Base-by-base conservation (phyloP, 2,113 vertebrate genomes). In the Centropristis striata region DNA sequence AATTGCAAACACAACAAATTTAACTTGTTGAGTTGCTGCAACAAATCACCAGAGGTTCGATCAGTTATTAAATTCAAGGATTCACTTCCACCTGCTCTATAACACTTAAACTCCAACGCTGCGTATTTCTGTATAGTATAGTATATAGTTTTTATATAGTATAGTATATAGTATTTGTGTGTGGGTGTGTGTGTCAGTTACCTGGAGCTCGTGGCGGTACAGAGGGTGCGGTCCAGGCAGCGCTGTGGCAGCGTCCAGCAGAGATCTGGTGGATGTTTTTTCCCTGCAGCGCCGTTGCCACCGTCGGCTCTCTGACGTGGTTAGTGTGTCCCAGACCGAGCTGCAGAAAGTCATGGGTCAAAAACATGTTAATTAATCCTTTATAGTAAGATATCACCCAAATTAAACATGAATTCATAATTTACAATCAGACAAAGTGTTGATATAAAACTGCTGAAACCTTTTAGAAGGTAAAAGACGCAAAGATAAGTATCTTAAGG, bases 201-300 rank as follows among this genome's bases (percentile, higher is more conserved):
- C 95, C 95, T 93, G 95, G 95, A 1, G 93, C 91, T 67, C 92
- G 88, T 5, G 93, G 89, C 0, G 94, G 89, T 15, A 89, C 86
- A 13, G 84, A 90, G 0, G 94, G 94, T 1, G 95, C 94, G 1
- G 95, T 95, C 95, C 95, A 96, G 1, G 95, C 95, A 0, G 95
- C 92, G 1, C 94, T 95, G 88, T 96, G 95, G 83, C 95, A 96
- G 53, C 95, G 95, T 44, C 95, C 95, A 0, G 95, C 95, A 3
- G 95, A 95, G 71, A 96, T 95, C 91, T 96, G 95, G 71, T 91
- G 83, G 80, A 96, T 91, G 85, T 93, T 93, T 54, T 95, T 96
- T 0, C 87, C 94, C 81, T 96, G 94, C 51, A 96, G 91, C 49
- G 60, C 75, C 0, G 93, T 87, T 39, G 87, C 92, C 72, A 95